Evolutionary conservation across 2,797 vertebrate species (phyloP).

Genomic region (Silurus aristotelis): DNA sequence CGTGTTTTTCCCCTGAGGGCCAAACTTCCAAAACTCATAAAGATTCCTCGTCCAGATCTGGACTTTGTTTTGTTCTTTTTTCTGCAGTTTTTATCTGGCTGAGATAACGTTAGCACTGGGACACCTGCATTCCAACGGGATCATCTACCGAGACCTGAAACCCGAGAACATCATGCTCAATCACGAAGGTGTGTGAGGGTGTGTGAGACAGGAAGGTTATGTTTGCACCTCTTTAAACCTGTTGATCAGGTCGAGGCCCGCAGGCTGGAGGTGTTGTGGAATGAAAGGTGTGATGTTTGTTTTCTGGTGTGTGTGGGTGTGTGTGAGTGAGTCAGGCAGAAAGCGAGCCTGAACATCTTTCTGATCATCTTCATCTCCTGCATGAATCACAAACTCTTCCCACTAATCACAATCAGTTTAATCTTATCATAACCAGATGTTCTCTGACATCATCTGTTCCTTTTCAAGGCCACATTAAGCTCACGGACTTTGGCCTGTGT

Average conservation of each 20-base stretch:
- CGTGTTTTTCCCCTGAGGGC: background rate
- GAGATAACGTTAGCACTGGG: conserved; percentile 90
- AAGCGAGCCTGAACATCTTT: background rate
- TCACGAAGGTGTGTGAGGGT: conserved; percentile 79
- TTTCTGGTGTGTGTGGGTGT: background rate
- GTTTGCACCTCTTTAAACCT: background rate
- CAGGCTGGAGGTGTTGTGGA: background rate
- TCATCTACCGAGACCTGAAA: conserved; percentile 84
- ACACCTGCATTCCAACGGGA: conserved; percentile 87
- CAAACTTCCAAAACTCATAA: background rate
- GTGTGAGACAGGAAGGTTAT: background rate
- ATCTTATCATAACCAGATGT: background rate
- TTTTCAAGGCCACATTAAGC: conserved; percentile 82
- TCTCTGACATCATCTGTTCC: background rate
- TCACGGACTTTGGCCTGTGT: conserved; percentile 89
- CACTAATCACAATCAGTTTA: no score
- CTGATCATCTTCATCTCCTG: background rate
- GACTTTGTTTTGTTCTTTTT: background rate
- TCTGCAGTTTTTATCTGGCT: conserved; percentile 85
- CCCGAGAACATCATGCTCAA: conserved; percentile 87
- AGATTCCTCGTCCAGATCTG: background rate
- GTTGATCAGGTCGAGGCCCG: background rate
- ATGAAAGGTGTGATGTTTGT: background rate
- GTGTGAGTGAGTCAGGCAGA: no score
- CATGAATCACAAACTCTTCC: background rate